These are phyloP conservation scores for Eudyptes chrysolophus DNA, from an alignment of 2,113 vertebrate species.

Conservation along the genomic window DNA sequence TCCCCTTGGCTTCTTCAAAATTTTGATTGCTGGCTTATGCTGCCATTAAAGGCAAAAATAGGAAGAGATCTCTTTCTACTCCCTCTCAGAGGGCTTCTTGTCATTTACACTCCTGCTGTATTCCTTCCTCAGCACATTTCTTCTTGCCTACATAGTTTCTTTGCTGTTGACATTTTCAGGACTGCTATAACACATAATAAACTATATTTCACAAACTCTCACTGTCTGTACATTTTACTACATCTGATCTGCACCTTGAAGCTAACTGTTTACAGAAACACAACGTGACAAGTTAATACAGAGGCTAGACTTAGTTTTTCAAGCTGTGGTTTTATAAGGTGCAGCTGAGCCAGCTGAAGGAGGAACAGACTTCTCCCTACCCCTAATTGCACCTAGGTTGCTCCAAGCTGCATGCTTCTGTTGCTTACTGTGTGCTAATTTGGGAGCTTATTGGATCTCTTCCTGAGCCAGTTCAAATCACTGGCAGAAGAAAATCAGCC, in stretches of 20 bases:
- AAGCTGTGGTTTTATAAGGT: neutral
- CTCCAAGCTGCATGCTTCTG: neutral
- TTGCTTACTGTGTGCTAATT: neutral
- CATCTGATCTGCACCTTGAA: neutral
- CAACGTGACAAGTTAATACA: neutral
- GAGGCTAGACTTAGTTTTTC: neutral
- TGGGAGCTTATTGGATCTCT: neutral
- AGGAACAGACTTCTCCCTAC: neutral
- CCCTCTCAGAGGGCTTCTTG: neutral
- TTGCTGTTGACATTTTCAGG: neutral
- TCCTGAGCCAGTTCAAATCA: neutral
- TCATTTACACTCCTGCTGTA: neutral
- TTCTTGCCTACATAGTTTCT: neutral
- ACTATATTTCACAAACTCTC: neutral
- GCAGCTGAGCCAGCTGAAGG: neutral
- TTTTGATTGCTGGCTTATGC: neutral
- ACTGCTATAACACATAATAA: neutral
- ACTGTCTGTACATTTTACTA: neutral
- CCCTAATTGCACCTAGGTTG: neutral
- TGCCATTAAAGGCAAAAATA: neutral
- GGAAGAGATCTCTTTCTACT: neutral
- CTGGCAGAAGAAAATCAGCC: neutral
- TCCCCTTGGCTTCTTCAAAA: neutral
- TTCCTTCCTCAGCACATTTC: neutral
- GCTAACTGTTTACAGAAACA: neutral